A percentile compares a stretch with the other conserved stretches of the same genome.
These are phyloP conservation scores for Ctenodactylus gundi DNA, from an alignment of 2,113 vertebrate species.

Conservation along the genomic window DNA sequence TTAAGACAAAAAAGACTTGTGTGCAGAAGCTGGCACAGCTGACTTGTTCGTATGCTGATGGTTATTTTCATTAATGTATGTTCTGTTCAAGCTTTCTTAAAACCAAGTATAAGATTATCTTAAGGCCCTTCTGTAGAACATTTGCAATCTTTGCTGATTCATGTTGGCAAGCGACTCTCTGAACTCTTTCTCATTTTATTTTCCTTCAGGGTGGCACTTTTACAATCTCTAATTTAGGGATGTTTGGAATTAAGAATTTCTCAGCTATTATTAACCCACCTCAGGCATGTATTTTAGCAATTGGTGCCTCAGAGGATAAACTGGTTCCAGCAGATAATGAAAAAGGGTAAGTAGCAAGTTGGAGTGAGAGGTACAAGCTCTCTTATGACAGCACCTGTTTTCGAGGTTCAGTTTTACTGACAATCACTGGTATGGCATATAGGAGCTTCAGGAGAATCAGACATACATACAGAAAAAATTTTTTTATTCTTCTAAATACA, in stretches of 20 bases:
- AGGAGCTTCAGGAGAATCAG: neutral
- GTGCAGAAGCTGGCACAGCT: neutral
- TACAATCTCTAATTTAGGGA: constrained; percentile 98
- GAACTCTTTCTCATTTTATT: constrained; percentile 28
- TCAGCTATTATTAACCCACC: constrained; percentile 99
- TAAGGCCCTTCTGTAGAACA: constrained; percentile 18
- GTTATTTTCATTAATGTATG: neutral
- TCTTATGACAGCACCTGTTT: neutral
- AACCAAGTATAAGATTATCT: neutral
- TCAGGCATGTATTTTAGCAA: constrained; percentile 96
- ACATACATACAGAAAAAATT: neutral
- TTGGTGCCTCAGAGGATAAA: constrained; percentile 93
- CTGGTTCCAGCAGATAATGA: constrained; percentile 96
- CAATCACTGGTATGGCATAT: neutral
- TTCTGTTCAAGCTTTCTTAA: neutral
- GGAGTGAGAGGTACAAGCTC: neutral
- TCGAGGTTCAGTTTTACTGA: neutral
- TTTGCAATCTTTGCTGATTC: neutral
- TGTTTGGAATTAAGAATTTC: constrained; percentile 99
- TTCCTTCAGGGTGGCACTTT: constrained; percentile 94
- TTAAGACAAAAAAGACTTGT: neutral
- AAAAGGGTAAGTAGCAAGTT: constrained; percentile 88
- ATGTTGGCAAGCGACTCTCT: neutral
- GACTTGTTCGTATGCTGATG: constrained; percentile 4
- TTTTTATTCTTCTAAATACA: neutral